Evolutionary conservation across 1,140 invertebrate genomes (phyloP).

Genomic region (Drosophila nasuta): DNA sequence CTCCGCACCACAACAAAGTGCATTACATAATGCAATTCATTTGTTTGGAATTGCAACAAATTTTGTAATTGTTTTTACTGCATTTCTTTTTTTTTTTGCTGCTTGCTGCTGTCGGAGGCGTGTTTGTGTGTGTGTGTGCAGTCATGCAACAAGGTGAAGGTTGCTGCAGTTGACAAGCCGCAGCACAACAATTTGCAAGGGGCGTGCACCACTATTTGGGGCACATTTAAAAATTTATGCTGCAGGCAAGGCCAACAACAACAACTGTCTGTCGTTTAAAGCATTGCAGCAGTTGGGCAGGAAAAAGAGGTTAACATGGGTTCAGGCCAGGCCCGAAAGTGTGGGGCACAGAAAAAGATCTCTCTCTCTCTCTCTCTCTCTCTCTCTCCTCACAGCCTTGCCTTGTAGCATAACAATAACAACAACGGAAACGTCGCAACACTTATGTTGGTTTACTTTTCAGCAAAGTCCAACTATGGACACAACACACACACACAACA

Average conservation of each 20-base stretch:
- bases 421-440: slow-evolving; percentile 72
- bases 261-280: slow-evolving; percentile 31
- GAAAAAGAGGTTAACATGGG: slow-evolving; percentile 36
- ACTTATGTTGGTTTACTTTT: slow-evolving; percentile 80
- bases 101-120: slow-evolving; percentile 12
- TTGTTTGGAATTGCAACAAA: slow-evolving; percentile 21
- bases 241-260: slow-evolving; percentile 66
- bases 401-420: slow-evolving; percentile 57
- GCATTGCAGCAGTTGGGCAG: slow-evolving; percentile 14
- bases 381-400: too few species aligned
- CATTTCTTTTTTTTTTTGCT: slow-evolving; percentile 18
- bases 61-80: slow-evolving; percentile 54
- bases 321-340: neutral
- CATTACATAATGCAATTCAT: slow-evolving; percentile 45
- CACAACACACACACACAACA: slow-evolving; percentile 1
- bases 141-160: slow-evolving; percentile 74
- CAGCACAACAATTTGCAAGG: slow-evolving; percentile 53
- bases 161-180: slow-evolving; percentile 76
- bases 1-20: slow-evolving; percentile 10
- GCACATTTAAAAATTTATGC: slow-evolving; percentile 76
- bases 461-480: slow-evolving; percentile 43
- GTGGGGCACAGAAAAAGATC: neutral
- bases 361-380: too few species aligned
- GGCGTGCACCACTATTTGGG: slow-evolving; percentile 32
- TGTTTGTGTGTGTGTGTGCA: slow-evolving; percentile 29